phyloP scores from a whole-genome alignment of 1,140 invertebrate species.

The Phymorhynchus buccinoides region DNA sequence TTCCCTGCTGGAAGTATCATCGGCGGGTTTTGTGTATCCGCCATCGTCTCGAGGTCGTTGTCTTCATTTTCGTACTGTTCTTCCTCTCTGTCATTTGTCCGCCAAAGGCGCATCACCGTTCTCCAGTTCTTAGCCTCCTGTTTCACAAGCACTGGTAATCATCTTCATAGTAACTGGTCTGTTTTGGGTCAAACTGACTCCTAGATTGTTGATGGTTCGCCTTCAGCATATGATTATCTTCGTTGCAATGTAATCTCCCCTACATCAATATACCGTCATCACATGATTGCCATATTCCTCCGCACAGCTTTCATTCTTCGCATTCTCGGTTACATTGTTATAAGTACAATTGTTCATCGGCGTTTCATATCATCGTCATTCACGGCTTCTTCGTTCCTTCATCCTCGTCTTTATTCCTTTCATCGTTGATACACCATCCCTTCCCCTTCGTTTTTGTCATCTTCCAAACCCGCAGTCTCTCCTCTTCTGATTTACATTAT shows the following conservation, averaged over 20 bases:
- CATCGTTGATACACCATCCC: background rate
- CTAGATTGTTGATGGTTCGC: no score
- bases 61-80: background rate
- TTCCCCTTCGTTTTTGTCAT: background rate
- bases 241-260: no score
- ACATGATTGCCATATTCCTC: background rate
- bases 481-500: background rate
- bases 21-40: no score
- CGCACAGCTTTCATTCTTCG: background rate
- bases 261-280: background rate
- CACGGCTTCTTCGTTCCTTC: background rate
- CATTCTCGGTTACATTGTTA: background rate
- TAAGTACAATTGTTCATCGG: no score
- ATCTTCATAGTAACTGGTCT: background rate
- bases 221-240: no score
- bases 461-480: background rate
- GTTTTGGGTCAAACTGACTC: no score
- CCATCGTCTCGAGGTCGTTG: background rate
- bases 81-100: background rate
- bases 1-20: no score
- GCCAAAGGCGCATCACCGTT: no score
- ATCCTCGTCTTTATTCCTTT: background rate
- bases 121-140: no score
- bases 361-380: no score
- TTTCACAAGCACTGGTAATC: background rate